Conservation (phyloP, 2,113 vertebrate species). For the Apeltes quadracus region DNA sequence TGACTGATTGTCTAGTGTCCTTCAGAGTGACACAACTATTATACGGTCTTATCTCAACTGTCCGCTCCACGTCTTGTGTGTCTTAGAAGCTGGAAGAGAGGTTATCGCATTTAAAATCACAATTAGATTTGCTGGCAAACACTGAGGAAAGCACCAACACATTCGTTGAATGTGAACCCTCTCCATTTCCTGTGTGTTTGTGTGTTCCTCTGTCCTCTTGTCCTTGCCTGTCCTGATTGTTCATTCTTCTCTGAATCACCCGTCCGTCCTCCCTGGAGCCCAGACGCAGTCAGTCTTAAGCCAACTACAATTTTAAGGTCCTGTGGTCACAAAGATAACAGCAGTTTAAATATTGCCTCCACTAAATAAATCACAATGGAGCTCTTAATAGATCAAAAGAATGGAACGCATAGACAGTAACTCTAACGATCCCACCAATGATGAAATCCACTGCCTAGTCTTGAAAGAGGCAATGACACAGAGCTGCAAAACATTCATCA, state of each 20-base stretch:
- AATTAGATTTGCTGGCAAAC: constrained; percentile 29
- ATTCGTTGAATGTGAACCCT: constrained; percentile 17
- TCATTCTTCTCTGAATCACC: constrained; percentile 29
- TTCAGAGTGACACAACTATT: constrained; percentile 46
- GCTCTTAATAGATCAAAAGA: constrained; percentile 30
- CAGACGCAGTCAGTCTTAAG: not conserved
- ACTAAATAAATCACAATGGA: constrained; percentile 34
- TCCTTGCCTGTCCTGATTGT: constrained; percentile 23
- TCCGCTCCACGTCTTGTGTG: constrained; percentile 18
- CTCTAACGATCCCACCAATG: constrained; percentile 10
- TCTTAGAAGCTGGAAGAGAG: constrained; percentile 15
- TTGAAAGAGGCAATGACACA: not conserved
- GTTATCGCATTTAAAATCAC: constrained; percentile 56
- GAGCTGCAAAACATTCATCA: not conserved
- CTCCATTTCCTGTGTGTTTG: not conserved
- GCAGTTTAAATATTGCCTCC: constrained; percentile 37
- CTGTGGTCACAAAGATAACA: constrained; percentile 6
- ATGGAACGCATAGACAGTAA: constrained; percentile 23
- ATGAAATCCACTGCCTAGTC: not conserved
- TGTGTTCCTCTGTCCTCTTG: constrained; percentile 32
- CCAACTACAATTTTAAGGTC: constrained; percentile 8
- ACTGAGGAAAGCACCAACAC: constrained; percentile 24
- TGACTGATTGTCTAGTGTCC: constrained; percentile 50
- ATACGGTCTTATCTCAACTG: constrained; percentile 60
- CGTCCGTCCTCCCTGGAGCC: not conserved